phyloP scores from a whole-genome alignment of 2,888 invertebrate genomes.

The Ectemnius cavifrons region DNA sequence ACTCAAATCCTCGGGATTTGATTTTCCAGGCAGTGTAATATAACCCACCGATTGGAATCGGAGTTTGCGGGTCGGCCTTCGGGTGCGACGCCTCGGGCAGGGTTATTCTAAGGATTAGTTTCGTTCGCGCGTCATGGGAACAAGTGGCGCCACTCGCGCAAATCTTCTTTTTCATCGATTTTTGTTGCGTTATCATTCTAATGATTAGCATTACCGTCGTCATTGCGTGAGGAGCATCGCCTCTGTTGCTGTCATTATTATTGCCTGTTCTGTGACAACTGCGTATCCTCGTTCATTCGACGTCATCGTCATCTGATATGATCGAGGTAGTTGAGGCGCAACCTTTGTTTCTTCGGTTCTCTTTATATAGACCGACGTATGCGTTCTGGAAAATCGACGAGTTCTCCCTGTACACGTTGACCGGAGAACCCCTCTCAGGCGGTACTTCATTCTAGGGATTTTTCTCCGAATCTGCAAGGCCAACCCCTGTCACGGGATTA shows the following conservation, averaged over 20 bases:
- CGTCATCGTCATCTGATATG: constrained; percentile 29
- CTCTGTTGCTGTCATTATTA: constrained; percentile 22
- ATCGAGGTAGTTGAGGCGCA: constrained; percentile 25
- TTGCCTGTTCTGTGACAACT: constrained; percentile 9
- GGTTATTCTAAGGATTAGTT: constrained; percentile 39
- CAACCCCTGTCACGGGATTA: no score
- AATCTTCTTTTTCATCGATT: constrained; percentile 29
- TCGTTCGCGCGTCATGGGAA: constrained; percentile 28
- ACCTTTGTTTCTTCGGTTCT: constrained; percentile 35
- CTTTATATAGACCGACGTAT: constrained; percentile 6
- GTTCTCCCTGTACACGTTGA: not conserved
- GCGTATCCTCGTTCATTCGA: not conserved
- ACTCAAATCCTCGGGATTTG: constrained; percentile 21
- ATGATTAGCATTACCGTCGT: constrained; percentile 11
- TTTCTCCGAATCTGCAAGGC: no score
- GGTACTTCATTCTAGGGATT: no score
- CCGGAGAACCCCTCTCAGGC: not conserved
- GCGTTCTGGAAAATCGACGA: constrained; percentile 29
- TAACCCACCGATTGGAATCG: constrained; percentile 38
- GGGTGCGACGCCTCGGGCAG: constrained; percentile 18
- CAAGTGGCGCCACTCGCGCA: not conserved
- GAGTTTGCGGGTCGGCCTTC: not conserved
- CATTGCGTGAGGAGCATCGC: constrained; percentile 31
- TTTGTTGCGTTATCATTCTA: constrained; percentile 37
- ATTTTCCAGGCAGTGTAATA: constrained; percentile 46